A percentile compares a stretch with the other conserved stretches of the same genome.
Conservation (phyloP, 2,888 invertebrate species). For the Chrysopilus asiliformis region DNA sequence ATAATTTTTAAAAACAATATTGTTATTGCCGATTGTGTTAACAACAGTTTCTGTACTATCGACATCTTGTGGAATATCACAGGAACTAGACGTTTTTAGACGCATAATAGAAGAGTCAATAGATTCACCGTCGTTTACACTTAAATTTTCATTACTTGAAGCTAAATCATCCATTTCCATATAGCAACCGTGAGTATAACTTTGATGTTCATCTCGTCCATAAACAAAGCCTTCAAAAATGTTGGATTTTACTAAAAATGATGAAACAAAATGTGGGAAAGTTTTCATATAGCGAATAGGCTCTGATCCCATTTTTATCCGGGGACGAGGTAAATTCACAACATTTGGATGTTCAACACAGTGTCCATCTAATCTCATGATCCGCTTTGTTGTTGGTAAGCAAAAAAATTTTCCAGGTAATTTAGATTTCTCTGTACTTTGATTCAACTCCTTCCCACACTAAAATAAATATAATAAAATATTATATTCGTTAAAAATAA, state of each 20-base stretch:
- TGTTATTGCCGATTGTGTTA: neutral
- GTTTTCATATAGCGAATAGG: slow-evolving; percentile 34
- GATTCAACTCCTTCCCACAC: slow-evolving; percentile 32
- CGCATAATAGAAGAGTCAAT: slow-evolving; percentile 22
- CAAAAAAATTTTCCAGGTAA: slow-evolving; percentile 31
- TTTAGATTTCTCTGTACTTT: slow-evolving; percentile 26
- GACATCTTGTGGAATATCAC: slow-evolving; percentile 9
- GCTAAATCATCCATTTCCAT: slow-evolving; percentile 31
- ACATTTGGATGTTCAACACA: slow-evolving; percentile 33
- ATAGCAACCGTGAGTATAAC: neutral
- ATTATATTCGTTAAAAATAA: too few relatives aligned
- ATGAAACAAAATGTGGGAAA: slow-evolving; percentile 30
- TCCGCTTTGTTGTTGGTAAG: slow-evolving; percentile 31
- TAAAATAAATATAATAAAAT: slow-evolving; percentile 12
- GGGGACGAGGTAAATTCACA: slow-evolving; percentile 31
- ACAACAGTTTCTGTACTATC: neutral
- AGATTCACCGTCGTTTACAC: slow-evolving; percentile 27
- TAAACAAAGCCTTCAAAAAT: too few relatives aligned
- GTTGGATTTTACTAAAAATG: slow-evolving; percentile 28
- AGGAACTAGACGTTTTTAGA: slow-evolving; percentile 17
- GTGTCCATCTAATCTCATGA: slow-evolving; percentile 35
- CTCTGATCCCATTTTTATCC: slow-evolving; percentile 28
- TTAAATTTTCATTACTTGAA: slow-evolving; percentile 32
- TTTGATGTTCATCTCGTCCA: slow-evolving; percentile 1
- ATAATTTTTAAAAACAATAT: neutral